These are phyloP conservation scores for Phocides pigmalion DNA, from an alignment of 1,140 invertebrate species.

Conservation along the genomic window DNA sequence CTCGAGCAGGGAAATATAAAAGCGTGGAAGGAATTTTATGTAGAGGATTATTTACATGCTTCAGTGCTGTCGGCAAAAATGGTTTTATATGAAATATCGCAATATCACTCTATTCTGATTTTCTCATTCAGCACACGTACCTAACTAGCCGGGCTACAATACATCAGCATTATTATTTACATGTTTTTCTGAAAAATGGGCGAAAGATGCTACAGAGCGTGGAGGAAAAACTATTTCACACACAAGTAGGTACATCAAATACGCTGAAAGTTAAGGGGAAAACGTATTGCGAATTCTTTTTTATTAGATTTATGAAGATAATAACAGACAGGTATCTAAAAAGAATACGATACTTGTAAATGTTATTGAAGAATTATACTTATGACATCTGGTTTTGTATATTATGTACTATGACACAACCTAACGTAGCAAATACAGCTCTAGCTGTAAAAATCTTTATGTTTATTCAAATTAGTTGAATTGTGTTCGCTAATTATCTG, in stretches of 20 bases:
- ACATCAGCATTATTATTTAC: slow-evolving; percentile 23
- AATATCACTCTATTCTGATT: slow-evolving; percentile 2
- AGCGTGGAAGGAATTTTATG: slow-evolving; percentile 17
- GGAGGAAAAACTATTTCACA: slow-evolving; percentile 6
- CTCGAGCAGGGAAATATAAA: neutral
- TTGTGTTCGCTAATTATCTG: too few relatives aligned
- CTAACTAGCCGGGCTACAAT: slow-evolving; percentile 7
- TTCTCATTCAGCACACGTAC: slow-evolving; percentile 20
- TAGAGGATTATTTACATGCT: slow-evolving; percentile 18
- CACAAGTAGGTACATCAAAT: neutral
- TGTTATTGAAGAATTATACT: too few relatives aligned
- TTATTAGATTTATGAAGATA: neutral
- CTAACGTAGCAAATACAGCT: too few relatives aligned
- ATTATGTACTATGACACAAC: too few relatives aligned
- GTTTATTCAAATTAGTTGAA: too few relatives aligned
- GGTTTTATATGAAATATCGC: slow-evolving; percentile 12
- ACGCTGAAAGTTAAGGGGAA: neutral
- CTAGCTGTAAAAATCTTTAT: too few relatives aligned
- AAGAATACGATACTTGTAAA: neutral
- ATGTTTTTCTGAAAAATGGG: slow-evolving; percentile 22
- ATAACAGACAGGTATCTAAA: neutral
- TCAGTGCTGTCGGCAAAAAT: slow-evolving; percentile 3
- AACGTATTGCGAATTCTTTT: neutral
- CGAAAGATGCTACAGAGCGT: neutral
- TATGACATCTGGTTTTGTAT: too few relatives aligned